These are phyloP conservation scores for Thamnaconus septentrionalis DNA, from an alignment of 2,113 vertebrate genomes.

Conservation along the genomic window DNA sequence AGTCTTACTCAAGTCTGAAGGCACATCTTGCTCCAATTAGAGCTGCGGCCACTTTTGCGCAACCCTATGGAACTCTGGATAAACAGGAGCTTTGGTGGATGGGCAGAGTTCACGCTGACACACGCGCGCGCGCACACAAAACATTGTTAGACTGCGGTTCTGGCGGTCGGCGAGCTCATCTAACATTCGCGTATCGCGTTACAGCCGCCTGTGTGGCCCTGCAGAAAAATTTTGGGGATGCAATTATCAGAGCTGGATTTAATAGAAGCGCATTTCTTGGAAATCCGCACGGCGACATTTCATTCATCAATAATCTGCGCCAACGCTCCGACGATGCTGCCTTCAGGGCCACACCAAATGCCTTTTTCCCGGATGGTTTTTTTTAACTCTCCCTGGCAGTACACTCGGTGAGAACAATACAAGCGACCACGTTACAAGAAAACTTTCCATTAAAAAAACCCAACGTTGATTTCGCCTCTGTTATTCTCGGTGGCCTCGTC, in stretches of 20 bases:
- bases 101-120: slow-evolving; percentile 43
- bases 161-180: slow-evolving; percentile 45
- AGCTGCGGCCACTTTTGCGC: slow-evolving; percentile 69
- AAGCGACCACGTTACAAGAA: slow-evolving; percentile 26
- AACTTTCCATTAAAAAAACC: slow-evolving; percentile 53
- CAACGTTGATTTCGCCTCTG: slow-evolving; percentile 39
- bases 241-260: slow-evolving; percentile 35
- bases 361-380: slow-evolving; percentile 27
- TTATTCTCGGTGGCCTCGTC: slow-evolving; percentile 47
- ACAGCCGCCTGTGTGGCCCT: slow-evolving; percentile 62
- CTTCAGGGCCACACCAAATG: slow-evolving; percentile 24
- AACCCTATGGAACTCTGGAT: slow-evolving; percentile 69
- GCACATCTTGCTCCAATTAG: slow-evolving; percentile 73
- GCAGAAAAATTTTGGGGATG: slow-evolving; percentile 3
- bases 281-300: slow-evolving; percentile 21
- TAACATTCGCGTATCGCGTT: slow-evolving; percentile 46
- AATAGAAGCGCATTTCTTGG: slow-evolving; percentile 51
- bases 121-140: slow-evolving; percentile 25
- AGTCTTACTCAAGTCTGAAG: slow-evolving; percentile 63
- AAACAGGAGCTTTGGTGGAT: slow-evolving; percentile 65
- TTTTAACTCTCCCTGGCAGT: slow-evolving; percentile 29
- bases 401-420: slow-evolving; percentile 21
- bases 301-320: slow-evolving; percentile 24
- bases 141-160: slow-evolving; percentile 47
- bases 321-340: slow-evolving; percentile 31